phyloP scores from a whole-genome alignment of 2,113 vertebrate genomes.

The Martes martes region DNA sequence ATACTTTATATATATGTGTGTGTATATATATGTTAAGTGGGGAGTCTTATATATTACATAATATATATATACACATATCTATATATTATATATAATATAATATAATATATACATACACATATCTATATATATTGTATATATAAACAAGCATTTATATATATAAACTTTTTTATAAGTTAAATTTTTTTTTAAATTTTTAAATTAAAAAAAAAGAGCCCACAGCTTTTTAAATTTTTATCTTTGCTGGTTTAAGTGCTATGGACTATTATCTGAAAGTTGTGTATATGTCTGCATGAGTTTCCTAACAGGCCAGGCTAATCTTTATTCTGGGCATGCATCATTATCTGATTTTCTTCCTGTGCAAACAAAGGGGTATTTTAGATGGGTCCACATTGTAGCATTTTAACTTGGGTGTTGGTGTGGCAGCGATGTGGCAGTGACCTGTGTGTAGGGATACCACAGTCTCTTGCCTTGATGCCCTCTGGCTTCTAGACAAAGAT shows the following conservation, averaged over 20 bases:
- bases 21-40: too few relatives aligned
- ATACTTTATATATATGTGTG: too few relatives aligned
- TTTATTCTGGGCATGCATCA: not conserved
- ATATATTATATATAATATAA: too few relatives aligned
- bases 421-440: not conserved
- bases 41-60: too few relatives aligned
- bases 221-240: not conserved
- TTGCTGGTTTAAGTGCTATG: not conserved
- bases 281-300: not conserved
- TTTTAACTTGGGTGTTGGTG: not conserved
- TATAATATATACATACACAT: too few relatives aligned
- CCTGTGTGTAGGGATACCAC: not conserved
- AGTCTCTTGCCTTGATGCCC: not conserved
- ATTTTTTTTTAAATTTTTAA: too few relatives aligned
- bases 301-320: not conserved
- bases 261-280: not conserved
- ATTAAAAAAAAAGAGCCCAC: not conserved
- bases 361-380: not conserved
- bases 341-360: conserved; percentile 11
- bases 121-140: too few relatives aligned
- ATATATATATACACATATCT: too few relatives aligned
- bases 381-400: not conserved
- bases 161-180: too few relatives aligned
- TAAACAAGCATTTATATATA: not conserved
- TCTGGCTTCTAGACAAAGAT: not conserved